Base-by-base conservation (phyloP, 2,888 invertebrate genomes). In the Drosophila setosimentum region DNA sequence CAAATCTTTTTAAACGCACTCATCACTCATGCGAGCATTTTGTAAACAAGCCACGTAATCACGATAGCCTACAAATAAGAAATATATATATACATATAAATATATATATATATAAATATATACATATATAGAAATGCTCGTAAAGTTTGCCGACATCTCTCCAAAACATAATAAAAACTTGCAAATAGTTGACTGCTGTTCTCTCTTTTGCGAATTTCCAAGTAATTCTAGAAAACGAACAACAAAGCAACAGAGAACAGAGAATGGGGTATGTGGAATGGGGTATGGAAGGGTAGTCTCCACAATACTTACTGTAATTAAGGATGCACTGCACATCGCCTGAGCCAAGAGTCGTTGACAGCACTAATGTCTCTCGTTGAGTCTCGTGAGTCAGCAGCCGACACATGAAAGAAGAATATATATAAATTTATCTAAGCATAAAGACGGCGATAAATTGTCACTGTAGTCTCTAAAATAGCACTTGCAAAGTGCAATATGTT, bases 241-340 rank as follows among this genome's bases (percentile, higher is more conserved):
- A 73, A 59, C 45, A 77, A 70, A 49, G 11, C 24, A n/a, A n/a
- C n/a, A n/a, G n/a, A n/a, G n/a, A n/a, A n/a, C n/a, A 32, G 42
- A 3, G 16, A n/a, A 29, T 6, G 54, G 32, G 27, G 18, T n/a
- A 37, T 32, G 61, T 35, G 32, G 54, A 16, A 40, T 10, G 37
- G 30, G 33, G 37, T n/a, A 13, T n/a, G 29, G 24, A 40, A 60
- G 63, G 55, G 57, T 73, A 58, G 37, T 53, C n/a, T 35, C 24
- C 61, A 57, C 58, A 54, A 37, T 51, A 45, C 66, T 67, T 57
- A 58, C 48, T 65, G 72, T 78, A 82, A 87, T 87, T 87, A 88
- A 84, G 84, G 89, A 87, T 87, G 84, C 87, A 74, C 67, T 84
- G 82, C 87, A 87, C 87, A 87, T 84, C 83, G 73, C 61, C 68